These are phyloP conservation scores for Columba guinea DNA, from an alignment of 2,797 vertebrate species.

Conservation along the genomic window DNA sequence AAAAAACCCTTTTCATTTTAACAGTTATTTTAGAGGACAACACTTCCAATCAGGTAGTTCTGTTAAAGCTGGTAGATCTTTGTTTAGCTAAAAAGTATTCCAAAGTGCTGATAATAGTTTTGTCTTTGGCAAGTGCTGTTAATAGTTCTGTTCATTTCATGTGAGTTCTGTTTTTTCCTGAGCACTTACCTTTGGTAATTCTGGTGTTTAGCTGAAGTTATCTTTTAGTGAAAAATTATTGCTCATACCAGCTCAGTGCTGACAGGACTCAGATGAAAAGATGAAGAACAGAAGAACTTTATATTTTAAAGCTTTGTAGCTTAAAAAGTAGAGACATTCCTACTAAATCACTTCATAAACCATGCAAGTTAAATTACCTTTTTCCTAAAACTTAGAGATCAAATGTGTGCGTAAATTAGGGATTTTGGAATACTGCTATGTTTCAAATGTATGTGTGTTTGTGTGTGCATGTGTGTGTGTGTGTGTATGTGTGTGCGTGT, in stretches of 20 bases:
- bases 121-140: background rate
- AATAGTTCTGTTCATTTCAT: background rate
- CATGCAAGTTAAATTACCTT: background rate
- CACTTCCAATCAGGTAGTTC: background rate
- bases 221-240: slow-evolving; percentile 54
- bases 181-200: slow-evolving; percentile 19
- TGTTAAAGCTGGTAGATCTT: background rate
- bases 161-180: background rate
- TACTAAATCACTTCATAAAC: background rate
- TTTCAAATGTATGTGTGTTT: background rate
- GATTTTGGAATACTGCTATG: background rate
- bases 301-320: background rate
- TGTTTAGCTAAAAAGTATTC: background rate
- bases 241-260: background rate
- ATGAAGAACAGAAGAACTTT: background rate
- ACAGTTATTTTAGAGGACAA: background rate
- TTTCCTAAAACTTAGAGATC: slow-evolving; percentile 15
- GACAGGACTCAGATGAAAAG: background rate
- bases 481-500: background rate
- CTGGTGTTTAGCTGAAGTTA: slow-evolving; percentile 13
- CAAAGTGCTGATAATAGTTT: background rate
- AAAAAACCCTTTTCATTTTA: background rate
- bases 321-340: background rate
- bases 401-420: background rate
- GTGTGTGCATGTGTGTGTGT: background rate